A percentile compares a stretch with the other conserved stretches of the same genome.
Evolutionary conservation across 2,113 vertebrate species (phyloP).

Genomic region (Pomatostomus ruficeps): DNA sequence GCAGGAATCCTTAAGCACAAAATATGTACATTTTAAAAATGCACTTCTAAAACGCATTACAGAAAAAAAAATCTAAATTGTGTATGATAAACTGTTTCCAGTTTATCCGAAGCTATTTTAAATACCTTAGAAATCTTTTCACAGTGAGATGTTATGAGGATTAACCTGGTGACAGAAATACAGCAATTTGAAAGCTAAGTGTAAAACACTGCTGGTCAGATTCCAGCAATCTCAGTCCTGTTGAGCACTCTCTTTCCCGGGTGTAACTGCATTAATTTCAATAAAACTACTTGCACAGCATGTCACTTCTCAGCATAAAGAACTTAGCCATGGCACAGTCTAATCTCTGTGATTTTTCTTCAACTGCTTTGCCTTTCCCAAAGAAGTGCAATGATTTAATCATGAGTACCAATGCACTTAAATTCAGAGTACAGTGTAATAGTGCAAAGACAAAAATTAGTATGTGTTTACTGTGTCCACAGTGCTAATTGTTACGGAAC

Average conservation of each 20-base stretch:
- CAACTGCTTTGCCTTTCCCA: neutral
- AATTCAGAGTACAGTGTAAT: neutral
- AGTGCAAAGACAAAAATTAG: neutral
- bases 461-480: neutral
- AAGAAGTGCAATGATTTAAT: neutral
- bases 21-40: neutral
- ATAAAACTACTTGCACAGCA: constrained; percentile 15
- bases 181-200: constrained; percentile 12
- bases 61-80: neutral
- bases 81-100: neutral
- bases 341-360: constrained; percentile 1
- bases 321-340: neutral
- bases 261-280: constrained; percentile 23
- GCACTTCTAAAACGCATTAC: neutral
- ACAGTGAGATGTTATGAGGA: neutral
- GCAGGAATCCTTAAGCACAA: neutral
- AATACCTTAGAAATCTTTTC: neutral
- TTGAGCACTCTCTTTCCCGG: neutral
- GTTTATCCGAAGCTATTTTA: neutral
- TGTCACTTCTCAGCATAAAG: neutral
- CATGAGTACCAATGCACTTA: neutral
- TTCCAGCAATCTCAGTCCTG: neutral
- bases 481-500: neutral
- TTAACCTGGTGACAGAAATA: constrained; percentile 13
- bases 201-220: neutral